Base-by-base conservation (phyloP, 2,113 vertebrate species). In the Macquaria ambigua region DNA sequence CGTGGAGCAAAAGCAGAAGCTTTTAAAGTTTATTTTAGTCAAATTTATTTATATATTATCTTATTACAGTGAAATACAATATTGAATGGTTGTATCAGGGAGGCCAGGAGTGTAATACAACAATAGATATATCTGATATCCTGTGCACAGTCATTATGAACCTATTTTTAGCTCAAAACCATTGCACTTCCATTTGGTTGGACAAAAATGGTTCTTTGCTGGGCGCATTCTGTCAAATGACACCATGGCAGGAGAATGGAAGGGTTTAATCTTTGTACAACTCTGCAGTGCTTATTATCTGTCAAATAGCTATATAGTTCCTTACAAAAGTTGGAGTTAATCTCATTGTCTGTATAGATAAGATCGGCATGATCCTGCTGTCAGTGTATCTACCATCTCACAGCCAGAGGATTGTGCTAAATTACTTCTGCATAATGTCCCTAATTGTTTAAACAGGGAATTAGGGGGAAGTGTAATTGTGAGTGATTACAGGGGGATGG, bases 361-460 rank as follows among this genome's bases (percentile, higher is more conserved):
- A 34, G 34, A 81, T 70, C n/a, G 9, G 39, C 53, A 80, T 55
- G 78, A 80, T 82, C 43, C 20, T 28, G 66, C 81, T 81, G 50
- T 81, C 73, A 59, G 61, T 74, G 64, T 82, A 74, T 85, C 58
- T 23, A 37, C 55, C 16, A 14, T 72, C 75, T 89, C 63, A 72
- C 67, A 87, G 70, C 67, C 55, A 39, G 56, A 86, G 18, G 59
- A 79, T 78, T 86, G 76, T 58, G 85, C 78, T 89, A 87, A 90
- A 92, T 83, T 63, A 85, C 89, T 87, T 84, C 79, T 82, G 72
- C 74, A 69, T 93, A 90, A 91, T 90, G 70, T 67, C 55, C 37
- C 68, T 90, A 90, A 91, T 90, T 86, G 56, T 90, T 93, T 86
- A 86, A 91, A 83, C 37, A 28, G 50, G 75, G 83, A 91, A 79